Evolutionary conservation across 1,140 invertebrate species (phyloP).

Genomic region (Psix sp.): DNA sequence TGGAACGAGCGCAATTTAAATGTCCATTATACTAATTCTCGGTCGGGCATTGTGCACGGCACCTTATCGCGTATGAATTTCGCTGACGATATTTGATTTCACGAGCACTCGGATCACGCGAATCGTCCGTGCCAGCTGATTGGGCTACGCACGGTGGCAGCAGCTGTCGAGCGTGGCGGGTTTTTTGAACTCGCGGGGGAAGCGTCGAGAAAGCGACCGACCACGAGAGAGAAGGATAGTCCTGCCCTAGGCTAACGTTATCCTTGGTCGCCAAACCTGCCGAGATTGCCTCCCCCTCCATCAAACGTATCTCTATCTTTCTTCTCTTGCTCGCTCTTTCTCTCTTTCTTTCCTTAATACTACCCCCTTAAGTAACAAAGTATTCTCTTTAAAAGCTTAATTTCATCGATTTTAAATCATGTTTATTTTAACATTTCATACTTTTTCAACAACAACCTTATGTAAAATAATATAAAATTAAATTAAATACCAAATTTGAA

Average conservation of each 20-base stretch:
- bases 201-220: slow-evolving; percentile 28
- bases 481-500: too few relatives aligned
- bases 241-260: slow-evolving; percentile 75
- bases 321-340: slow-evolving; percentile 11
- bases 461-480: too few relatives aligned
- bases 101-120: slow-evolving; percentile 7
- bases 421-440: too few relatives aligned
- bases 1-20: slow-evolving; percentile 2
- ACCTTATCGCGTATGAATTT: slow-evolving; percentile 21
- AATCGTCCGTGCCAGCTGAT: slow-evolving; percentile 47
- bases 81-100: slow-evolving; percentile 18
- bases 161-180: slow-evolving; percentile 57
- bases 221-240: slow-evolving; percentile 59
- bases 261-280: slow-evolving; percentile 61
- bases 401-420: too few relatives aligned
- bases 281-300: slow-evolving; percentile 41
- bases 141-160: slow-evolving; percentile 37
- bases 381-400: too few relatives aligned
- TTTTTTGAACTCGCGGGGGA: slow-evolving; percentile 49
- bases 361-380: slow-evolving; percentile 25
- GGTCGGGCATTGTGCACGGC: background rate
- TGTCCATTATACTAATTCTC: slow-evolving; percentile 2
- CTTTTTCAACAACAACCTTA: too few relatives aligned
- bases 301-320: slow-evolving; percentile 12
- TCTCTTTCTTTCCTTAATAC: slow-evolving; percentile 26